These are phyloP conservation scores for Ectropis crepuscularia DNA, from an alignment of 2,888 invertebrate species.

Conservation along the genomic window DNA sequence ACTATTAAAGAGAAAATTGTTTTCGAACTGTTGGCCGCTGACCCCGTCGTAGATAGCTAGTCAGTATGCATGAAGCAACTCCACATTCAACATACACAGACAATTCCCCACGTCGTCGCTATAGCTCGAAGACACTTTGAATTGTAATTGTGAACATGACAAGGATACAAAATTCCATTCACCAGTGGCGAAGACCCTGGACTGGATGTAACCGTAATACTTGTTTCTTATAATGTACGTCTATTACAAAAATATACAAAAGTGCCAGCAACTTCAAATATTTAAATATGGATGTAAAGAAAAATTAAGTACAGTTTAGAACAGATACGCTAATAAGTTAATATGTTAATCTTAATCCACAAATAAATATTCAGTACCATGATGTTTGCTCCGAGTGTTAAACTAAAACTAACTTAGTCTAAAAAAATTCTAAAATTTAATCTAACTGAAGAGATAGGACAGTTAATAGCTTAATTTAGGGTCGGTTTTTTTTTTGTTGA, in stretches of 20 bases:
- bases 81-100: constrained; percentile 46
- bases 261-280: not conserved
- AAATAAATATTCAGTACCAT: no score
- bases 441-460: no score
- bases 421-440: no score
- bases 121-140: constrained; percentile 62
- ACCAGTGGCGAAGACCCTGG: constrained; percentile 51
- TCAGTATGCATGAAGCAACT: constrained; percentile 53
- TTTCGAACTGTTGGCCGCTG: constrained; percentile 23
- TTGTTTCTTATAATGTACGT: constrained; percentile 2
- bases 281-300: not conserved
- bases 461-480: no score
- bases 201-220: constrained; percentile 32
- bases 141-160: constrained; percentile 63
- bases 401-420: no score
- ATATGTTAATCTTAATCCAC: no score
- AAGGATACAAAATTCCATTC: constrained; percentile 59
- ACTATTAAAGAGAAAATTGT: constrained; percentile 14
- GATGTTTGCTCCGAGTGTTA: no score
- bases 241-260: not conserved
- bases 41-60: constrained; percentile 41
- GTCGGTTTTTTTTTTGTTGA: no score
- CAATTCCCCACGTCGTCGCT: constrained; percentile 50
- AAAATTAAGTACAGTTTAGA: not conserved
- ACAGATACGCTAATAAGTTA: not conserved